Evolutionary conservation across 2,888 invertebrate species (phyloP).

Genomic region (Ecliptopera silaceata): DNA sequence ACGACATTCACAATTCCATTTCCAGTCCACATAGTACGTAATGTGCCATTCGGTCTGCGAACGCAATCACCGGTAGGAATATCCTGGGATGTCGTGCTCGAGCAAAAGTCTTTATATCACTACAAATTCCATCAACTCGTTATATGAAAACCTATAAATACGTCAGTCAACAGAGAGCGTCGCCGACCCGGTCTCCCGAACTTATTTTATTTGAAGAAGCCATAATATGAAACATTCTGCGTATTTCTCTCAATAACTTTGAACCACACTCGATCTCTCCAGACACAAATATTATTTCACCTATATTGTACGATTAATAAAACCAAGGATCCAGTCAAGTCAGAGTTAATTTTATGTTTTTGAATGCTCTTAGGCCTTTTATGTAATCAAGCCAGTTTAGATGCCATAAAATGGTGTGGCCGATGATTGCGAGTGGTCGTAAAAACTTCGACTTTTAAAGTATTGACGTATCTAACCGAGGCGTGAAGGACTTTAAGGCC

Average conservation of each 20-base stretch:
- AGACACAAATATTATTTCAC: constrained; percentile 17
- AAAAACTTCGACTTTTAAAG: constrained; percentile 34
- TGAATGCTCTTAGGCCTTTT: constrained; percentile 12
- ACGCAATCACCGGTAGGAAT: constrained; percentile 41
- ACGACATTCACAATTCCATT: constrained; percentile 30
- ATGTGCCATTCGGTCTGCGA: constrained; percentile 32
- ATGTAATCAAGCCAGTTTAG: constrained; percentile 29
- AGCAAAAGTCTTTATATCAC: constrained; percentile 35
- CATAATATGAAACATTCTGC: constrained; percentile 30
- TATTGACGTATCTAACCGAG: constrained; percentile 37
- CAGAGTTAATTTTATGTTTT: constrained; percentile 15
- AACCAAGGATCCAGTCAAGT: constrained; percentile 6
- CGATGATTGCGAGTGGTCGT: constrained; percentile 28
- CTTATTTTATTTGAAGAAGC: constrained; percentile 41
- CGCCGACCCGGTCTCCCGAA: constrained; percentile 34
- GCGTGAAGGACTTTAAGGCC: constrained; percentile 41
- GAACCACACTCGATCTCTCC: constrained; percentile 21
- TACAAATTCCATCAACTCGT: constrained; percentile 40
- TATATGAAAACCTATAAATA: constrained; percentile 48
- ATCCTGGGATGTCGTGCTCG: constrained; percentile 32
- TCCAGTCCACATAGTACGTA: constrained; percentile 27
- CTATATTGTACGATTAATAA: constrained; percentile 16
- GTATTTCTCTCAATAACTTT: constrained; percentile 24
- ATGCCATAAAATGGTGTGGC: constrained; percentile 34
- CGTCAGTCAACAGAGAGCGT: constrained; percentile 40